Conservation (phyloP, 1,140 invertebrate species). For the Lamellibrachia luymesi region DNA sequence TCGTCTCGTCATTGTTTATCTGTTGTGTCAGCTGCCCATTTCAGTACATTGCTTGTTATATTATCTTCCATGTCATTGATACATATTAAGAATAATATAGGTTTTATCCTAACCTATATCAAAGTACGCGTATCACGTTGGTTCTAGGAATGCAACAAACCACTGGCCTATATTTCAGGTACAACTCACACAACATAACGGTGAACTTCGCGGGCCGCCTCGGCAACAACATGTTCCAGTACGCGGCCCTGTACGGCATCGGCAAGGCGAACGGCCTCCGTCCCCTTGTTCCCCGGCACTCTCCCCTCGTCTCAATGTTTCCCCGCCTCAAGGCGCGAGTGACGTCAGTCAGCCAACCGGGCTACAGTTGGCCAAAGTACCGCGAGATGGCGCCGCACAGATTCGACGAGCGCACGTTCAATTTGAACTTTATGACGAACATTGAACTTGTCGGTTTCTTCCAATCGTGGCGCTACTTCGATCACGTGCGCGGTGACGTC, state of each 20-base stretch:
- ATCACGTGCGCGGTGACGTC: conserved; percentile 22
- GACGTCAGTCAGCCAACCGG: neutral
- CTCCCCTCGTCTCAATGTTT: neutral
- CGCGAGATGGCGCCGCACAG: conserved; percentile 14
- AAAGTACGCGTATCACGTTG: too few relatives aligned
- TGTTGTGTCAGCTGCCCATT: too few relatives aligned
- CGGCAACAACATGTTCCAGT: conserved; percentile 31
- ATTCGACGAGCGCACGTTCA: conserved; percentile 29
- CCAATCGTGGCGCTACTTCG: conserved; percentile 31
- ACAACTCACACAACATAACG: conserved; percentile 24
- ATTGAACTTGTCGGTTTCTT: conserved; percentile 26
- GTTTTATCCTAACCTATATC: too few relatives aligned
- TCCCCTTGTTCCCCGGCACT: conserved; percentile 1
- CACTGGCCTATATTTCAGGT: neutral
- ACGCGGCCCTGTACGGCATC: conserved; percentile 26
- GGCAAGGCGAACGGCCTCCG: conserved; percentile 24
- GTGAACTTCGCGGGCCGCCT: conserved; percentile 23
- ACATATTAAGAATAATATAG: too few relatives aligned
- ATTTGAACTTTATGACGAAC: conserved; percentile 29
- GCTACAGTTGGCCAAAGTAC: neutral
- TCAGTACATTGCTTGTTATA: too few relatives aligned
- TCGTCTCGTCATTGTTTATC: too few relatives aligned
- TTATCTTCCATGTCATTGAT: too few relatives aligned
- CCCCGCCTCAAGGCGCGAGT: neutral
- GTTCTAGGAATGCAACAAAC: too few relatives aligned